Conservation (phyloP, 2,797 vertebrate species). For the Sandelia bainsii region DNA sequence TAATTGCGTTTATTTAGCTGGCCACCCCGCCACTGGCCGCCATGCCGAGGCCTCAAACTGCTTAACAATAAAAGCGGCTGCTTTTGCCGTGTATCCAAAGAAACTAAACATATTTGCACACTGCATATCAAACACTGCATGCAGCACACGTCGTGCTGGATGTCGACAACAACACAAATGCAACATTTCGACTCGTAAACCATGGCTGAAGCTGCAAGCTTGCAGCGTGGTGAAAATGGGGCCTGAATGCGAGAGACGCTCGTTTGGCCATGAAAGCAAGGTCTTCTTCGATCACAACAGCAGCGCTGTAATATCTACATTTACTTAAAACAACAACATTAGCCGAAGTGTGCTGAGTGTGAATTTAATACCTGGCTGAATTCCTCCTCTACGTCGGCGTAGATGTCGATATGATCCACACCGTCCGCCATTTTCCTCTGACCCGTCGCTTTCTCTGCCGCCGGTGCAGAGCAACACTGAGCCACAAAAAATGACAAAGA, state of each 20-base stretch:
- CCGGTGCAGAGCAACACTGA: slow-evolving; percentile 29
- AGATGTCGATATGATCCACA: slow-evolving; percentile 98
- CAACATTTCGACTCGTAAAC: neutral
- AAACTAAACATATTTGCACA: too few relatives aligned
- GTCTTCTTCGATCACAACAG: rapidly evolving
- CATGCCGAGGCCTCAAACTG: slow-evolving; percentile 32
- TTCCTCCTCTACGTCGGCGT: slow-evolving; percentile 98
- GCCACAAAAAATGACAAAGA: slow-evolving; percentile 58
- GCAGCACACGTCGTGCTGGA: neutral
- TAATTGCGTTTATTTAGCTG: slow-evolving; percentile 47
- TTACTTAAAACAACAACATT: rapidly evolving
- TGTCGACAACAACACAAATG: neutral
- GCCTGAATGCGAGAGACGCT: slow-evolving; percentile 11
- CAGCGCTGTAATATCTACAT: rapidly evolving
- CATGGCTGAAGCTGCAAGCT: slow-evolving; percentile 25
- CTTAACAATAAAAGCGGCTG: neutral
- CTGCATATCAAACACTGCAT: rapidly evolving
- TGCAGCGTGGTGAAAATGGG: slow-evolving; percentile 56
- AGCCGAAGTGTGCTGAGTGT: rapidly evolving
- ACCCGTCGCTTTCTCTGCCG: slow-evolving; percentile 61
- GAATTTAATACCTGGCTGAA: slow-evolving; percentile 90
- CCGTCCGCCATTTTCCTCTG: slow-evolving; percentile 96
- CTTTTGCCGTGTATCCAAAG: rapidly evolving
- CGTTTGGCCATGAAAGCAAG: neutral
- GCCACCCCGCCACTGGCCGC: slow-evolving; percentile 42